Conservation (phyloP, 1,140 invertebrate species). For the Gonatopus flavifemur region DNA sequence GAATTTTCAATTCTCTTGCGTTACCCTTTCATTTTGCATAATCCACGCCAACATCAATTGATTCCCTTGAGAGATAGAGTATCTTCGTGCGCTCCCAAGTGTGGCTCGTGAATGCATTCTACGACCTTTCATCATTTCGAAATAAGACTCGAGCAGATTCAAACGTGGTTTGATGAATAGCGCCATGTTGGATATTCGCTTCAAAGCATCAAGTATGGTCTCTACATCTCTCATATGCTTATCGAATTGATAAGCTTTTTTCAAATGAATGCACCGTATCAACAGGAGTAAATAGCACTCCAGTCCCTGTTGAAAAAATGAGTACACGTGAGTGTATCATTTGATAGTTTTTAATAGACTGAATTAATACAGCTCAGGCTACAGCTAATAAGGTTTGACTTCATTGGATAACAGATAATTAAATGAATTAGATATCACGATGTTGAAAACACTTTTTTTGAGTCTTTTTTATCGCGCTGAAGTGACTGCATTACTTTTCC, state of each 20-base stretch:
- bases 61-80: slow-evolving; percentile 15
- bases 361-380: no score
- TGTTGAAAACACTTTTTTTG: no score
- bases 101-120: not conserved
- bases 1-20: no score
- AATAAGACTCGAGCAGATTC: slow-evolving; percentile 27
- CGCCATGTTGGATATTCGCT: not conserved
- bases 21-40: slow-evolving; percentile 28
- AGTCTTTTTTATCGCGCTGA: no score
- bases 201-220: slow-evolving; percentile 10
- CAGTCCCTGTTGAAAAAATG: slow-evolving; percentile 19
- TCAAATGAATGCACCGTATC: slow-evolving; percentile 23
- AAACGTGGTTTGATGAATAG: slow-evolving; percentile 25
- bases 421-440: no score
- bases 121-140: slow-evolving; percentile 10
- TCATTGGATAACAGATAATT: no score
- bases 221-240: slow-evolving; percentile 1
- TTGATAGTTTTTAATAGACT: no score
- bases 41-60: slow-evolving; percentile 22
- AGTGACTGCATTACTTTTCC: no score
- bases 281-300: slow-evolving; percentile 31
- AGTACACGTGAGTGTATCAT: no score
- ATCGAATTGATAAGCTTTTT: slow-evolving; percentile 11
- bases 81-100: slow-evolving; percentile 18
- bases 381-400: no score